Evolutionary conservation across 2,888 invertebrate species (phyloP), one percentile per base, ranked within the genome.

Genomic region (Atrina japonica): DNA sequence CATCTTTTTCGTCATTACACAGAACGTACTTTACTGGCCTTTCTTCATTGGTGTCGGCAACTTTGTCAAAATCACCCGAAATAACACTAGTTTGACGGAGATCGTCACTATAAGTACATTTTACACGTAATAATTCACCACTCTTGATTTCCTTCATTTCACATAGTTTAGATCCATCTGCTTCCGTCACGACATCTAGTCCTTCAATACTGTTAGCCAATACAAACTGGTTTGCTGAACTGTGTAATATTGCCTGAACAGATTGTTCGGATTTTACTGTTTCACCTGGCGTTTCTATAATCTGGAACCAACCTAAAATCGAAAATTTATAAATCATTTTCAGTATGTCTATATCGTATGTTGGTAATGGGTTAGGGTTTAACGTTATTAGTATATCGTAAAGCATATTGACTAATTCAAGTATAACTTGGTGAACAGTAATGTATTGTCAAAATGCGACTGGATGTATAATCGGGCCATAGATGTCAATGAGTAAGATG

Each of bases 1-100:
- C 77, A 6, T 76, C 73, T 59, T 81, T 81, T 60, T 81, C 81
- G 49, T 83, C 83, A 6, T 69, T 45, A 23, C 80, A 83, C 16
- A 70, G 53, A 1, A 76, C 30, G 58, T 68, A 70, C 23, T 70
- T 67, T 18, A 43, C 45, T 1, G 35, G 16, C 14, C 41, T 56
- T 6, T 56, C 30, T 3, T 29, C n/a, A 6, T 53, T 25, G n/a
- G n/a, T n/a, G 7, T 40, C 14, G 27, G 18, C 21, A 23, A 27
- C 45, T 35, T 47, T 49, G 27, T 25, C 30, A 27, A 23, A 61
- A 6, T 7, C 55, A 53, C n/a, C 25, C 14, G 21, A 23, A 41
- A 35, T 18, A 27, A 23, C 23, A 14, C 1, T 23, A 9, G 3
- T 50, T 25, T 49, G 18, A 41, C 43, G 23, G 14, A n/a, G 30